Evolutionary conservation across 2,888 invertebrate species (phyloP).

Genomic region (Drepanosiphum platanoidis): DNA sequence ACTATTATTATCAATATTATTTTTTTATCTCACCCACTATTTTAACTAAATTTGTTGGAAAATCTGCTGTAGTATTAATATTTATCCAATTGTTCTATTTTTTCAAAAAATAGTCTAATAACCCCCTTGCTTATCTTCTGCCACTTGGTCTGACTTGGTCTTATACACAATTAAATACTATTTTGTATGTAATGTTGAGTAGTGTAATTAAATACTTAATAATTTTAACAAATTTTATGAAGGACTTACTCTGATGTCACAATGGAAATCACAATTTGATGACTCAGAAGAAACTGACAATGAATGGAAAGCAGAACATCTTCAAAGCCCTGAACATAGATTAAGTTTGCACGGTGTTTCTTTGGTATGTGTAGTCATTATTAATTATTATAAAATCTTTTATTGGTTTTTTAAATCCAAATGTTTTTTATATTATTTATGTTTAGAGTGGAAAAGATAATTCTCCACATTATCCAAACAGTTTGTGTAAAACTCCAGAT

Average conservation of each 20-base stretch:
- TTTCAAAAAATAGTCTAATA: too few relatives aligned
- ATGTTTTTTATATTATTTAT: not conserved
- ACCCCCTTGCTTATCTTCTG: too few relatives aligned
- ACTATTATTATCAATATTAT: too few relatives aligned
- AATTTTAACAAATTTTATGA: conserved; percentile 14
- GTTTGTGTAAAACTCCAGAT: conserved; percentile 46
- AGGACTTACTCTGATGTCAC: conserved; percentile 85
- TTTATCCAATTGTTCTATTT: too few relatives aligned
- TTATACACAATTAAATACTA: too few relatives aligned
- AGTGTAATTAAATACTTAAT: not conserved
- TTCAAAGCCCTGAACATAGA: conserved; percentile 71
- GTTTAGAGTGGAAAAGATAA: conserved; percentile 49
- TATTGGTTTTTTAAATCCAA: not conserved
- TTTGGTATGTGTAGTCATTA: conserved; percentile 24
- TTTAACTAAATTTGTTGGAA: too few relatives aligned
- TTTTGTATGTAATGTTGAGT: too few relatives aligned
- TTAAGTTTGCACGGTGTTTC: conserved; percentile 49
- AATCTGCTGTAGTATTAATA: too few relatives aligned
- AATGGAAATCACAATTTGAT: conserved; percentile 96
- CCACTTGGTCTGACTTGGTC: too few relatives aligned
- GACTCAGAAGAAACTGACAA: conserved; percentile 95
- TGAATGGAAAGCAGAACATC: conserved; percentile 89
- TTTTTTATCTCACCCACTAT: too few relatives aligned
- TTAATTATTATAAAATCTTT: not conserved
- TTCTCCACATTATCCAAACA: conserved; percentile 30